phyloP scores from a whole-genome alignment of 2,888 invertebrate genomes.

The Chalcosyrphus nemorum region DNA sequence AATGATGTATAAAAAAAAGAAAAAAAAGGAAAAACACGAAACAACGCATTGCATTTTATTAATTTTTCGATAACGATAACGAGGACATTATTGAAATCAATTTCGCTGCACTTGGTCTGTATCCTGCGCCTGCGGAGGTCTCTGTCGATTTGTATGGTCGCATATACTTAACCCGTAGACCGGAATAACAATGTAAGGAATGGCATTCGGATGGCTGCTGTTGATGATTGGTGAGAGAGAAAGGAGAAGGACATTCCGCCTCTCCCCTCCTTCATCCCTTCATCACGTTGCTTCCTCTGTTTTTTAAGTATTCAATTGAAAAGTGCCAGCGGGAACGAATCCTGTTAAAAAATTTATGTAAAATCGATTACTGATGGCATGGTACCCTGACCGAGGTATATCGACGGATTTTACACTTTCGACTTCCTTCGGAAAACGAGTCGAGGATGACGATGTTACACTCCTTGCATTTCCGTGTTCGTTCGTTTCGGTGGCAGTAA shows the following conservation, averaged over 20 bases:
- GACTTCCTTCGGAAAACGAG: conserved; percentile 21
- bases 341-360: conserved; percentile 64
- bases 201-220: conserved; percentile 54
- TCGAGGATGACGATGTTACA: conserved; percentile 32
- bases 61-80: conserved; percentile 71
- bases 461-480: conserved; percentile 43
- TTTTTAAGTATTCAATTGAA: conserved; percentile 30
- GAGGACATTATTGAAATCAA: conserved; percentile 71
- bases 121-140: conserved; percentile 9
- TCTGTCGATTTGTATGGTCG: conserved; percentile 37
- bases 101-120: conserved; percentile 47
- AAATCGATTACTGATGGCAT: conserved; percentile 56
- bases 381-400: conserved; percentile 39
- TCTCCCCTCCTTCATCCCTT: not conserved
- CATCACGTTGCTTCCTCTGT: not conserved
- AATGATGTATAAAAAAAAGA: no score
- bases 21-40: not conserved
- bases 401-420: conserved; percentile 54
- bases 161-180: conserved; percentile 51
- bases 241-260: not conserved
- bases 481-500: no score
- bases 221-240: conserved; percentile 38
- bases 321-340: conserved; percentile 50
- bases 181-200: conserved; percentile 69
- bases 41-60: conserved; percentile 65